Evolutionary conservation across 2,113 vertebrate genomes (phyloP), one percentile per base, ranked within the genome.

Genomic region (Lasiurus borealis): DNA sequence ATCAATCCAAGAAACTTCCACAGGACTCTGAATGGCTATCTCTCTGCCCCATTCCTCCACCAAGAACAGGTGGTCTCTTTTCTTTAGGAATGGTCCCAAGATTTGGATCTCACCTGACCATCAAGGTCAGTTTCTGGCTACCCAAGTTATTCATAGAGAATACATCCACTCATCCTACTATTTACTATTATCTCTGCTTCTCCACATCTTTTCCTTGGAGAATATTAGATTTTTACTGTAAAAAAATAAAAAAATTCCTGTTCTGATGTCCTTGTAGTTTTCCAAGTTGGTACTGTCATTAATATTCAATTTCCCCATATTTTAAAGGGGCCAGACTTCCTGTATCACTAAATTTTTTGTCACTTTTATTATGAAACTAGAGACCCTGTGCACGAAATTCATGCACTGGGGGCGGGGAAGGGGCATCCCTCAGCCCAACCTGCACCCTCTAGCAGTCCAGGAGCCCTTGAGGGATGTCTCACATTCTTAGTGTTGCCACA

Each of bases 371-470:
- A 48, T 91, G 46, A 73, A 80, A 48, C 23, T 27, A 62, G 57
- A 62, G 23, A 62, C 57, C 10, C 9, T 25, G 57, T 62, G 57
- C 57, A 62, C 1, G 3, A 62, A 62, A 62, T 62, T 25, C 1
- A 1, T 62, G 57, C 23, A 25, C 57, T 27, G 1, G 8, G 21
- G 8, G 21, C 0, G 23, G 21, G 21, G 16, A 3, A 1, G 15
- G 52, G 1, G 52, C 2, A 2, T 62, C 23, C 57, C 57, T 62
- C 9, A 11, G 57, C 9, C 57, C 1, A 7, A 23, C 57, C 57
- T 62, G 57, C 3, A 62, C 57, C 57, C 23, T 62, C 54, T 23
- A 0, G 8, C 21, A 57, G 21, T 57, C 7, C 8, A 2, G 19
- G 54, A 57, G 54, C 54, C 54, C 52, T 54, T 54, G 1, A 54